Percentiles rank a stretch among this genome's conserved stretches.
These are phyloP conservation scores for Erynnis tages DNA, from an alignment of 2,888 invertebrate genomes.

Conservation along the genomic window DNA sequence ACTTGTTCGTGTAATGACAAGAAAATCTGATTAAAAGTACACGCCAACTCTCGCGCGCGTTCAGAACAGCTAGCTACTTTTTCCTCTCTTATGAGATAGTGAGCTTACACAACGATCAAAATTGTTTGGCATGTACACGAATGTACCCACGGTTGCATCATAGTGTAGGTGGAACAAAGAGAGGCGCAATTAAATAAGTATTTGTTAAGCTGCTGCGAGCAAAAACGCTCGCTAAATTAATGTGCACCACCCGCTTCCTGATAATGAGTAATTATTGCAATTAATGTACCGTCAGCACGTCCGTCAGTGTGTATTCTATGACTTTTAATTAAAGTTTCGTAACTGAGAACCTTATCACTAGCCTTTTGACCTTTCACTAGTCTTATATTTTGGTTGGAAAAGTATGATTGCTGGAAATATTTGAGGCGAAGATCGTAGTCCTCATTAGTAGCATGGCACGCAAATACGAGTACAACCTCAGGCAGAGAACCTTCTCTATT, in stretches of 20 bases:
- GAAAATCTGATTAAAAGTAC: slow-evolving; percentile 55
- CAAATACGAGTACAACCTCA: too few relatives aligned
- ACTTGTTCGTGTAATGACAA: slow-evolving; percentile 41
- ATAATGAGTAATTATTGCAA: slow-evolving; percentile 77
- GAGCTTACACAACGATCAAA: slow-evolving; percentile 65
- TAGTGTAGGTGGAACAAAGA: slow-evolving; percentile 69
- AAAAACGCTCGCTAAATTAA: slow-evolving; percentile 72
- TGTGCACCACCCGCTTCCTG: slow-evolving; percentile 69
- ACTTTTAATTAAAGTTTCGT: too few relatives aligned
- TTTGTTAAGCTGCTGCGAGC: slow-evolving; percentile 66
- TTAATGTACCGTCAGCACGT: slow-evolving; percentile 63
- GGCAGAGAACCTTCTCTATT: too few relatives aligned
- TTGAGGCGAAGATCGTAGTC: too few relatives aligned
- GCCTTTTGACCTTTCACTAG: too few relatives aligned
- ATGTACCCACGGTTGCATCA: slow-evolving; percentile 63
- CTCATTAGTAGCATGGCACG: too few relatives aligned
- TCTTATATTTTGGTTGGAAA: too few relatives aligned
- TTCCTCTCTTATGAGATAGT: slow-evolving; percentile 41
- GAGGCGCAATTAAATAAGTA: slow-evolving; percentile 73
- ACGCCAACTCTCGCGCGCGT: slow-evolving; percentile 51
- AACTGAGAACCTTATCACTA: too few relatives aligned
- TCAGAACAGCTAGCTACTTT: slow-evolving; percentile 46
- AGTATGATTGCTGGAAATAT: too few relatives aligned
- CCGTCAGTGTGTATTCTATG: not conserved
- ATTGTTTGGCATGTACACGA: slow-evolving; percentile 46